phyloP scores from a whole-genome alignment of 2,113 vertebrate species.

The Apus apus region DNA sequence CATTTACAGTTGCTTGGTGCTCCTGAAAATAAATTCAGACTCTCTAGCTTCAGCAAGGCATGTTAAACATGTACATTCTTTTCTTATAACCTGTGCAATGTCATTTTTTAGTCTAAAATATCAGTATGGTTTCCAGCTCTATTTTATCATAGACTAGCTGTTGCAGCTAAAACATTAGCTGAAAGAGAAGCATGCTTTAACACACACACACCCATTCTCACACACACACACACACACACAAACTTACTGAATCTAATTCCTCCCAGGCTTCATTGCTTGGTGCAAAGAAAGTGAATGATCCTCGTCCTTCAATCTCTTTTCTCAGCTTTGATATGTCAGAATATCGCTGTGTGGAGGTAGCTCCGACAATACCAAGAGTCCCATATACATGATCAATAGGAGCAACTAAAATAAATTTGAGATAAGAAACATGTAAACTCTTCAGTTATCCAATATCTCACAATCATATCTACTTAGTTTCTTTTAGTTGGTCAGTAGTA shows the following conservation, averaged over 20 bases:
- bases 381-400: slow-evolving; percentile 94
- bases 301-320: slow-evolving; percentile 90
- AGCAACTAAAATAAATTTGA: slow-evolving; percentile 79
- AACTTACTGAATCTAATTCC: slow-evolving; percentile 84
- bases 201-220: too few relatives aligned
- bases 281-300: slow-evolving; percentile 93
- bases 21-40: background rate
- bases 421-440: background rate
- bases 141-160: background rate
- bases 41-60: background rate
- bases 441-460: background rate
- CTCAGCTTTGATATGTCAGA: slow-evolving; percentile 86
- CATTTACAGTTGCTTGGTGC: background rate
- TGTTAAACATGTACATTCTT: background rate
- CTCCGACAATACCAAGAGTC: slow-evolving; percentile 89
- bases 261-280: slow-evolving; percentile 97
- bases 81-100: background rate
- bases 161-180: background rate
- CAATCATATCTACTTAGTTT: background rate
- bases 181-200: background rate
- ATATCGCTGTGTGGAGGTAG: slow-evolving; percentile 85
- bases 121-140: background rate
- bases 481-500: background rate
- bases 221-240: background rate
- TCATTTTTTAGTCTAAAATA: background rate